Evolutionary conservation across 1,140 invertebrate genomes (phyloP), one percentile per base, ranked within the genome.

Genomic region (Drosophila lowei): DNA sequence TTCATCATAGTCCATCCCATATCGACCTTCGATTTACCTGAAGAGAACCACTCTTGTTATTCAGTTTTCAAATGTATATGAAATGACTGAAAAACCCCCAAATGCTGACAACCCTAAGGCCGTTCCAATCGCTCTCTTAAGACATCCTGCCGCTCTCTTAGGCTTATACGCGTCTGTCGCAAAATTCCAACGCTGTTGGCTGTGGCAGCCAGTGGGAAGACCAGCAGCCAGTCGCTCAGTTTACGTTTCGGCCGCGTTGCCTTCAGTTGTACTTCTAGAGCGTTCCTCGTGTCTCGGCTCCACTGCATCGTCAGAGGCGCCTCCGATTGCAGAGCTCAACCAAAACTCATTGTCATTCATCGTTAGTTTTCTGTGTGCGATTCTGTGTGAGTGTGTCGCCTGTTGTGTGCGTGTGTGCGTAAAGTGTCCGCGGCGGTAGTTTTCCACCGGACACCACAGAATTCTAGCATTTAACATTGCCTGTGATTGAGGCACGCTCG

Each of bases 161-260:
- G 38, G 6, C 28, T 56, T 15, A 52, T 41, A 25, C 16, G 25
- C 65, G 61, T 34, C 52, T 80, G 73, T 60, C 81, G 73, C 64
- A 81, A 88, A 85, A 85, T 85, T 85, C 81, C 81, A 85, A 85
- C 71, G 64, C 66, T 79, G 30, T 43, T 25, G 46, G 46, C 34
- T 18, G 53, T 68, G 70, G 54, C 53, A 65, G 79, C 65, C 50
- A 73, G 58, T 68, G 44, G 50, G 43, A 47, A 68, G 18, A 43
- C 16, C 41, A 44, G 61, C 43, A 49, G 59, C 21, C n/a, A 62
- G 41, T 25, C 54, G 71, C 78, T 88, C 81, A 85, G 81, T 85
- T 85, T 86, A 85, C 77, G 70, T 85, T 88, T 86, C 85, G 81
- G 81, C 76, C 81, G 81, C 77, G 74, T 81, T 56, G 83, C 59